Evolutionary conservation across 23 tunicate genomes (phyloP).

Genomic region (Corella eumyota): DNA sequence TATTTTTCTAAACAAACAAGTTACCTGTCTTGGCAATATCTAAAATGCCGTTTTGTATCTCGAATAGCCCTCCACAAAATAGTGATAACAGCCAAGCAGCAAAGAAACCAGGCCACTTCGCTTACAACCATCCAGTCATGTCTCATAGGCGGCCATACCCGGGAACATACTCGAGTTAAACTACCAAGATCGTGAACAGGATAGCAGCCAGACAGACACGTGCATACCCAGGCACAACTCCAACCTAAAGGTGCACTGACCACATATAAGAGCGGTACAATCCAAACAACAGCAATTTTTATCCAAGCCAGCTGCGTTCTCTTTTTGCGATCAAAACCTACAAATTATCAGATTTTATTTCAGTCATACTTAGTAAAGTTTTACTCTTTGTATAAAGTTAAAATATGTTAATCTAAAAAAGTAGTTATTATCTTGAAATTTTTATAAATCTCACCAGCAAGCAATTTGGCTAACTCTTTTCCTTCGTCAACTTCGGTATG

Average conservation of each 20-base stretch:
- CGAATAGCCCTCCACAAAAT: conserved; percentile 10
- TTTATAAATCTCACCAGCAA: conserved; percentile 8
- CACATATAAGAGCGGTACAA: conserved; percentile 30
- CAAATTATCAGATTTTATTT: not conserved
- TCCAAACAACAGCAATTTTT: conserved; percentile 21
- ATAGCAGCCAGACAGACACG: conserved; percentile 43
- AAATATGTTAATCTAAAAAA: too few species aligned
- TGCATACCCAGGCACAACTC: conserved; percentile 41
- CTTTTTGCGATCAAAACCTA: conserved; percentile 13
- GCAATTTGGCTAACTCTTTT: conserved; percentile 4
- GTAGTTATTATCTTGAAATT: too few species aligned
- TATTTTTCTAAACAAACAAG: too few species aligned
- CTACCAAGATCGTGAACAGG: conserved; percentile 5
- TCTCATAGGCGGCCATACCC: conserved; percentile 58
- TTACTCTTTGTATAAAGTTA: too few species aligned
- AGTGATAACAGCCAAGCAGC: conserved; percentile 14
- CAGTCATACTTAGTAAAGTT: too few species aligned
- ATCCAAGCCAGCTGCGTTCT: conserved; percentile 27
- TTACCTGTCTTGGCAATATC: conserved; percentile 8
- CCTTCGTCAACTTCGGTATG: conserved; percentile 2
- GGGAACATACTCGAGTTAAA: conserved; percentile 19
- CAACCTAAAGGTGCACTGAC: conserved; percentile 34
- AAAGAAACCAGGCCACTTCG: conserved; percentile 20
- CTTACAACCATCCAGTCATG: conserved; percentile 40
- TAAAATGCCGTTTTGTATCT: conserved; percentile 21